Evolutionary conservation across 2,888 invertebrate genomes (phyloP), one percentile per base, ranked within the genome.

Genomic region (Nyleta sp.): DNA sequence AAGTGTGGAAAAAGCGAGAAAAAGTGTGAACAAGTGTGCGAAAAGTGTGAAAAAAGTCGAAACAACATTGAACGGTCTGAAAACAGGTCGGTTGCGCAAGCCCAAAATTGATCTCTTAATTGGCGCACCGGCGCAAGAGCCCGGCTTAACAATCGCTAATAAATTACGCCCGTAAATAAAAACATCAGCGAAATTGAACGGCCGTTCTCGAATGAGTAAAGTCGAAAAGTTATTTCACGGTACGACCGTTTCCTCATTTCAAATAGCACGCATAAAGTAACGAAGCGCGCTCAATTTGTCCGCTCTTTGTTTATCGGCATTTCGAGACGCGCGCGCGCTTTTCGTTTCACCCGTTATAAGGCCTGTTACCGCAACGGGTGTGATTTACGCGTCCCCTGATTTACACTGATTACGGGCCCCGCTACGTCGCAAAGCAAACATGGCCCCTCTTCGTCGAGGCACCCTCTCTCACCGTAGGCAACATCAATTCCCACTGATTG

Each of bases 351-450:
- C 88, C 87, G 88, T 87, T 88, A 85, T 83, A 86, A 84, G 81
- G 81, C 70, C 82, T 83, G 86, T 88, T 87, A 86, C 85, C 84
- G 84, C 86, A 86, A 84, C 82, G 86, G 85, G 86, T 87, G 88
- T 89, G 90, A 90, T 90, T 90, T 90, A 90, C 90, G 89, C 84
- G 88, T 88, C 87, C 87, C 87, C 89, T 90, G 90, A 90, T 90
- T 90, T 90, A 90, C 90, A 88, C 89, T 90, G 90, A 90, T 90
- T 90, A 90, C 89, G 86, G 87, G 85, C 86, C 87, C 85, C 85
- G 85, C 83, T 84, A 85, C 85, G 85, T 87, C 85, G 86, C 87
- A 88, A 89, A 87, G 87, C 87, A 89, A 89, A 89, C 87, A 89
- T 83, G 82, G 82, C 84, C 84, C 84, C 78, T 80, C 81, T 65